Conservation (phyloP, 2,113 vertebrate genomes). For the Bettongia penicillata region DNA sequence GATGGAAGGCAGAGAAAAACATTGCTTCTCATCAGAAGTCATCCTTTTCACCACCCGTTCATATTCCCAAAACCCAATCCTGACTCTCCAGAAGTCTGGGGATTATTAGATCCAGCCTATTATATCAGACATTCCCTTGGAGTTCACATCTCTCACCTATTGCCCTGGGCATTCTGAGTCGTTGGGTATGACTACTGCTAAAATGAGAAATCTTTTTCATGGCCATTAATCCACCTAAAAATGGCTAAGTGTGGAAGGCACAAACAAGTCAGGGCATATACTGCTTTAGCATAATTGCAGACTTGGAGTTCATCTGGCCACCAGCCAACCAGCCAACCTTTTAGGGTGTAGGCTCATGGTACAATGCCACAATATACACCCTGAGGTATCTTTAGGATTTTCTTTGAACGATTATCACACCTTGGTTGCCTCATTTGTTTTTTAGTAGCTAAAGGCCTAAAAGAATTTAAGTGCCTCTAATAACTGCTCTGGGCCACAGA, state of each 20-base stretch:
- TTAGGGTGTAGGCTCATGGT: background rate
- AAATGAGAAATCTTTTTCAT: background rate
- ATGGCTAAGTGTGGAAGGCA: constrained; percentile 3
- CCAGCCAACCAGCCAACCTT: background rate
- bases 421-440: constrained; percentile 11
- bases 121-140: constrained; percentile 3
- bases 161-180: background rate
- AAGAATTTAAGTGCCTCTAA: constrained; percentile 40
- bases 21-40: constrained; percentile 19
- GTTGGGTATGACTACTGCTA: background rate
- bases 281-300: constrained; percentile 8
- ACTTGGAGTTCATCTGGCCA: constrained; percentile 21
- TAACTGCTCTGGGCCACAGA: background rate
- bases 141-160: constrained; percentile 16
- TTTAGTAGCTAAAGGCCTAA: constrained; percentile 22
- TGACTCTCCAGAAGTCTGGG: constrained; percentile 19
- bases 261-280: constrained; percentile 17
- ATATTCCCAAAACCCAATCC: constrained; percentile 22
- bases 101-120: constrained; percentile 24
- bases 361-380: background rate
- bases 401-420: constrained; percentile 24
- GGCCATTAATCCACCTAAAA: background rate
- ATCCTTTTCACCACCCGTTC: background rate
- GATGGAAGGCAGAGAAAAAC: background rate
- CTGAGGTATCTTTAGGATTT: background rate